Conservation (phyloP, 2,113 vertebrate genomes). For the Carettochelys insculpta region DNA sequence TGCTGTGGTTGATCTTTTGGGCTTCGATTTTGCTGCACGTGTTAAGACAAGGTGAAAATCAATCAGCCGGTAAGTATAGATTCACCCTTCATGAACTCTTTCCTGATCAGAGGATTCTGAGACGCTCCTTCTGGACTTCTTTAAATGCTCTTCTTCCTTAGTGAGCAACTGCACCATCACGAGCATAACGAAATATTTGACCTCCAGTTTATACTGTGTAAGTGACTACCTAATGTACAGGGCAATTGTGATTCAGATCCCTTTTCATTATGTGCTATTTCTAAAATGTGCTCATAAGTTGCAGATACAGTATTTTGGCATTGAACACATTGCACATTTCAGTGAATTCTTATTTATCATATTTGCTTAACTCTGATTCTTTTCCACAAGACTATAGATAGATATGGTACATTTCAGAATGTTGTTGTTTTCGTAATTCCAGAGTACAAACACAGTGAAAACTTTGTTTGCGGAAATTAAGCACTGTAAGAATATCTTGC, state of each 20-base stretch:
- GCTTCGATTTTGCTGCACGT: too few relatives aligned
- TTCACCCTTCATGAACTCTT: too few relatives aligned
- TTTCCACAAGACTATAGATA: not conserved
- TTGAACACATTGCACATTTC: fast-evolving
- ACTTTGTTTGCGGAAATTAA: conserved; percentile 40
- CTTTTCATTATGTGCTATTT: not conserved
- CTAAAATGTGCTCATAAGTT: not conserved
- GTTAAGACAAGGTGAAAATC: too few relatives aligned
- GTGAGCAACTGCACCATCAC: too few relatives aligned
- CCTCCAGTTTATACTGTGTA: not conserved
- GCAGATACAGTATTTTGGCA: not conserved
- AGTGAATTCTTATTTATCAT: not conserved
- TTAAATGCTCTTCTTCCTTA: too few relatives aligned
- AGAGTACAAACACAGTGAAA: conserved; percentile 13
- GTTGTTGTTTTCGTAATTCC: conserved; percentile 12
- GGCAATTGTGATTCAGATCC: not conserved
- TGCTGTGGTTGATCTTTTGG: too few relatives aligned
- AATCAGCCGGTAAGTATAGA: too few relatives aligned
- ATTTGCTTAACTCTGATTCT: not conserved
- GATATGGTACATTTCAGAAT: conserved; percentile 23
- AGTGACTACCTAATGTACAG: not conserved
- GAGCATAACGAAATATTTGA: not conserved
- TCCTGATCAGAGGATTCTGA: too few relatives aligned
- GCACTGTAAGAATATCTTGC: not conserved
- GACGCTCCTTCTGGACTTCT: too few relatives aligned